Base-by-base conservation (phyloP, 2,113 vertebrate genomes). In the Catharus minimus region DNA sequence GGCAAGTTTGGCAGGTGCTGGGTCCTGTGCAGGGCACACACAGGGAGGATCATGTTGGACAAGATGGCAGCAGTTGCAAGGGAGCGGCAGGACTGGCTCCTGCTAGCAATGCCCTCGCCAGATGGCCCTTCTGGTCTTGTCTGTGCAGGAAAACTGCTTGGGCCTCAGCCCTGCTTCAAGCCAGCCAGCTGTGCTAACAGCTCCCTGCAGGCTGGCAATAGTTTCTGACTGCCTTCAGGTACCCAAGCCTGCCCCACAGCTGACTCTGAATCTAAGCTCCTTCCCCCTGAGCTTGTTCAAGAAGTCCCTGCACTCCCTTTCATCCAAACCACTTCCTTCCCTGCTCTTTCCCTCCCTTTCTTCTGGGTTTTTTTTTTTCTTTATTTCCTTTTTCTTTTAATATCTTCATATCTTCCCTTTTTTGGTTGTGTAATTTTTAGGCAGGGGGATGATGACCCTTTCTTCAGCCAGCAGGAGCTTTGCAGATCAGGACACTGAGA, bases 41-140 rank as follows among this genome's bases (percentile, higher is more conserved):
- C 61, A 26, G 52, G 62, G 46, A 93, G 30, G 23, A 57, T 86
- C 7, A 1, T 79, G 86, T 85, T 3, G 4, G 56, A 94, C 86
- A 90, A 89, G 62, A 62, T 56, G 56, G 75, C 55, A 76, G 58
- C 4, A 5, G 77, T 61, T 93, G 61, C 10, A 3, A 83, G 50
- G 52, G 36, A 84, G 46, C 58, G 0, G 0, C 55, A 86, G 57
- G 74, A 65, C 46, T 1, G 0, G 17, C 24, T 57, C 66, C 41
- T 84, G 90, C 86, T 92, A 95, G 58, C 17, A 22, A 4, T 1
- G 2, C 53, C 66, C 57, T 84, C 0, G 0, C 80, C 88, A 86
- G 69, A 86, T 92, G 86, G 88, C 53, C 76, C 39, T 81, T 76
- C 67, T 87, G 74, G 83, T 73, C 66, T 81, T 1, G 0, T 69